Evolutionary conservation across 2,888 invertebrate genomes (phyloP).

Genomic region (Acanthosoma haemorrhoidale): DNA sequence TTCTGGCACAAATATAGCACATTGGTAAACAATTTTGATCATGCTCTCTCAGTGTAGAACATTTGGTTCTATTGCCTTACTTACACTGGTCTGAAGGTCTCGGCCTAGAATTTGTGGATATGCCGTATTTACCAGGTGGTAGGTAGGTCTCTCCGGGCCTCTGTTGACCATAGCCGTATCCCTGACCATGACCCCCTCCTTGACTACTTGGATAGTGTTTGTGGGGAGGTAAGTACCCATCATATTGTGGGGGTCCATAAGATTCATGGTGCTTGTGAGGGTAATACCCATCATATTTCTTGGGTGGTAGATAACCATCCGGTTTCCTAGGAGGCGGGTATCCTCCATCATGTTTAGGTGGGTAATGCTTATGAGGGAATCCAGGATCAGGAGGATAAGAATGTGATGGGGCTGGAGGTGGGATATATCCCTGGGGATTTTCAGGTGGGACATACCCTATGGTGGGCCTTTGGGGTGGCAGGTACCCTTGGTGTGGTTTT

Average conservation of each 20-base stretch:
- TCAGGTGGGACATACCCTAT: slow-evolving; percentile 1
- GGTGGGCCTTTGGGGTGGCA: slow-evolving; percentile 4
- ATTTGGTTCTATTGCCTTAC: slow-evolving; percentile 3
- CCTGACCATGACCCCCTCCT: background rate
- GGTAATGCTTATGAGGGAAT: slow-evolving; percentile 7
- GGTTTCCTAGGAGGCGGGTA: slow-evolving; percentile 26
- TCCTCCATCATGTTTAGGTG: background rate
- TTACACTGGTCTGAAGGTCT: slow-evolving; percentile 36
- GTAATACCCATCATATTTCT: slow-evolving; percentile 16
- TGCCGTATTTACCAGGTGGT: slow-evolving; percentile 34
- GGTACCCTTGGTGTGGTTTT: background rate
- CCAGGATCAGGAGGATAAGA: slow-evolving; percentile 15
- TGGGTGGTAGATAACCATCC: slow-evolving; percentile 29
- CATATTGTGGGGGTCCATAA: slow-evolving; percentile 18
- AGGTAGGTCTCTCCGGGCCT: slow-evolving; percentile 29
- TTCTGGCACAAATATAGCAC: slow-evolving; percentile 2
- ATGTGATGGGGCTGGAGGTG: slow-evolving; percentile 25
- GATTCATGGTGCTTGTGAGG: background rate
- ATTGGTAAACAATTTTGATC: background rate
- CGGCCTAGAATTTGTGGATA: slow-evolving; percentile 27
- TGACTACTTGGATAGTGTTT: background rate
- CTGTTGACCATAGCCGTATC: background rate
- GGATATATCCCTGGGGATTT: slow-evolving; percentile 17
- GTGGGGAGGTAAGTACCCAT: slow-evolving; percentile 27
- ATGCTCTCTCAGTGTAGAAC: background rate